A percentile compares a stretch with the other conserved stretches of the same genome.
These are phyloP conservation scores for Brassicogethes aeneus DNA, from an alignment of 2,888 invertebrate genomes.

Conservation along the genomic window DNA sequence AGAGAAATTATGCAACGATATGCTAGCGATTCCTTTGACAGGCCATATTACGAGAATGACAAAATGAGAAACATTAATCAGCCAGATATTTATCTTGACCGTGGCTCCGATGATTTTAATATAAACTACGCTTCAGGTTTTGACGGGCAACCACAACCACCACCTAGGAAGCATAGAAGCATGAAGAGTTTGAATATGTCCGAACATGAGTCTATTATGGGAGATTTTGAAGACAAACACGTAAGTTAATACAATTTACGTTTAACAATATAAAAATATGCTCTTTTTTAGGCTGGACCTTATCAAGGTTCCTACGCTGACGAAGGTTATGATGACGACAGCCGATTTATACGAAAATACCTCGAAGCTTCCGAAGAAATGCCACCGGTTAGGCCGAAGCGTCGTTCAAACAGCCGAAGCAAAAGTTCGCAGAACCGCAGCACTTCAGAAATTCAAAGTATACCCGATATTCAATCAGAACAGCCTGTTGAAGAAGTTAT, in stretches of 20 bases:
- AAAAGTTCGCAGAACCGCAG: not conserved
- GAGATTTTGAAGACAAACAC: constrained; percentile 12
- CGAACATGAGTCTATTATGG: constrained; percentile 34
- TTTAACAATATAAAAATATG: not conserved
- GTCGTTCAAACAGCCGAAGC: not conserved
- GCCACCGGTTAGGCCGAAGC: not conserved
- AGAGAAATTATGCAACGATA: constrained; percentile 27
- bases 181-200: constrained; percentile 35
- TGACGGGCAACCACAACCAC: constrained; percentile 28
- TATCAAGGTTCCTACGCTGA: not conserved
- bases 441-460: not conserved
- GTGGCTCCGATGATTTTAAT: constrained; percentile 25
- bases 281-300: constrained; percentile 3
- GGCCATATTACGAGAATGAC: constrained; percentile 32
- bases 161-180: constrained; percentile 35
- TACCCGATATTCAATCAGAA: not conserved
- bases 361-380: not conserved
- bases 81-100: constrained; percentile 40
- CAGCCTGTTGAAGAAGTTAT: constrained; percentile 15
- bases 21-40: not conserved
- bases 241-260: constrained; percentile 1
- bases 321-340: not conserved
- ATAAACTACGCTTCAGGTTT: not conserved
- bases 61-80: constrained; percentile 48
- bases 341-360: not conserved